Evolutionary conservation across 2,888 invertebrate species (phyloP), one percentile per base, ranked within the genome.

Genomic region (Eurois occulta): DNA sequence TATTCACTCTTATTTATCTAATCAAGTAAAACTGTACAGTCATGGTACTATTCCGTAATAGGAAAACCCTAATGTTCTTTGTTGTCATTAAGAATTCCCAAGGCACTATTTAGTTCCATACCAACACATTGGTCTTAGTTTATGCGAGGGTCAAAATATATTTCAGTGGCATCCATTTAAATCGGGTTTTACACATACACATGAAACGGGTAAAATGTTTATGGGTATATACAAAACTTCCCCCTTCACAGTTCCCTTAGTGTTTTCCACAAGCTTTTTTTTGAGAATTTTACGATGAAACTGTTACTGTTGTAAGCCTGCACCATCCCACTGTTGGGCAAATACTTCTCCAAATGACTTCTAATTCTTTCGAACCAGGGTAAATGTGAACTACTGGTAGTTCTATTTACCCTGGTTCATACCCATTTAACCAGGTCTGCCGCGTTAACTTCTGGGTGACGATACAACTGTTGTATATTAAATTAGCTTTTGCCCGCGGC

Each of bases 21-120:
- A 69, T 83, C 43, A 71, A 41, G 13, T 65, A 60, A 60, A 72
- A 60, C 48, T 55, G 28, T 43, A 32, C 24, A 28, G 28, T 60
- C n/a, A 60, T 24, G 24, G 32, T 16, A 24, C 48, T 28, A 16
- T 46, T 21, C 13, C 21, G 5, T 32, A 69, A 18, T 28, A 60
- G 41, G 48, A 43, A 38, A 28, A 52, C 64, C 68, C n/a, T 72
- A 69, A 69, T 80, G 41, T 66, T 60, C 46, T 80, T 69, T 28
- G 60, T 52, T 41, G 32, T 60, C 28, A 66, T 80, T 66, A 75
- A n/a, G 69, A 55, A 32, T 58, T 81, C 74, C 81, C 21, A 13
- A 58, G 65, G 67, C 28, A 35, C 43, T 71, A 66, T 77, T 85
- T 32, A 60, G 60, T 21, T 60, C 32, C 8, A 60, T 21, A 69